A percentile compares a stretch with the other conserved stretches of the same genome.
Evolutionary conservation across 2,797 vertebrate genomes (phyloP).

Genomic region (Sebastolobus altivelis): DNA sequence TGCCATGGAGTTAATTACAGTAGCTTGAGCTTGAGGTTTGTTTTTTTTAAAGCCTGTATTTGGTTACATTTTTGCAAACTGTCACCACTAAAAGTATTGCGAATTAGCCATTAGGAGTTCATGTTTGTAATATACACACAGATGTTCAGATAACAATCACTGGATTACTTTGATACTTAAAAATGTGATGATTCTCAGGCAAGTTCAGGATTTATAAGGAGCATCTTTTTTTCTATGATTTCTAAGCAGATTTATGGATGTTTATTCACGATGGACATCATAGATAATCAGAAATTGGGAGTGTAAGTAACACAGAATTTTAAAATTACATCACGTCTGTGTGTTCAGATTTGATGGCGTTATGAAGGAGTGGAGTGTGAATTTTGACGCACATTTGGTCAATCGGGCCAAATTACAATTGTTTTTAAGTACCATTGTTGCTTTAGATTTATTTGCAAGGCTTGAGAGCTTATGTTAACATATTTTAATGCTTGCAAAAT

Average conservation of each 20-base stretch:
- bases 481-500: not conserved
- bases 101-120: not conserved
- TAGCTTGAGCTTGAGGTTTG: not conserved
- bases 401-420: rapidly evolving
- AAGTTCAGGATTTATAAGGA: not conserved
- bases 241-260: not conserved
- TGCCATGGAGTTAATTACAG: not conserved
- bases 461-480: not conserved
- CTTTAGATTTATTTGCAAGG: not conserved
- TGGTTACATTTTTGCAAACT: not conserved
- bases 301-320: not conserved
- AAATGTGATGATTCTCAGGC: not conserved
- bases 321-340: not conserved
- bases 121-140: rapidly evolving
- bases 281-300: not conserved
- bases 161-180: not conserved
- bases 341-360: not conserved
- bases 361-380: not conserved
- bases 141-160: not conserved
- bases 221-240: not conserved
- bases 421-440: not conserved
- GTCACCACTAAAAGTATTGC: rapidly evolving
- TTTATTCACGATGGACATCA: not conserved
- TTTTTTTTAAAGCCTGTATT: not conserved
- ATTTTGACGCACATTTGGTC: not conserved